Conservation (phyloP, 2,797 vertebrate genomes). For the Tarsius wallacei region DNA sequence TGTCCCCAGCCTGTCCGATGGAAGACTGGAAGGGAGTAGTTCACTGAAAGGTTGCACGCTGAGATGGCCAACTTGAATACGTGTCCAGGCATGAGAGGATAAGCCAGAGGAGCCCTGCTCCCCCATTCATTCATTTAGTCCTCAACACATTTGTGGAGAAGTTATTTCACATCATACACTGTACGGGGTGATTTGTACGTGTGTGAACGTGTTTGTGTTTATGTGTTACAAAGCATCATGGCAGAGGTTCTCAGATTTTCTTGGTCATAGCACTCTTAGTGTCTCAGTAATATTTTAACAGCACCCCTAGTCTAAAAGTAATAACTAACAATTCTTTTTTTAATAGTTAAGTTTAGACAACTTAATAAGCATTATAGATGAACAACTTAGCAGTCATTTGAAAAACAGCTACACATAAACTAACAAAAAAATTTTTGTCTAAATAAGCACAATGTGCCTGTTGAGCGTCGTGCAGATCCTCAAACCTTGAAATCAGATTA, state of each 20-base stretch:
- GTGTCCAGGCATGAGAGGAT: neutral
- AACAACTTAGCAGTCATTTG: neutral
- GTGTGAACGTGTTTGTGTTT: neutral
- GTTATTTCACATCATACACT: neutral
- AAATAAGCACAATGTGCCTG: neutral
- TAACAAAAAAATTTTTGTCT: neutral
- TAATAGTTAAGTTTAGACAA: neutral
- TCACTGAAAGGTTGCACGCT: neutral
- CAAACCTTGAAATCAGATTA: neutral
- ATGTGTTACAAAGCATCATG: neutral
- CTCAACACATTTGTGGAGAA: neutral
- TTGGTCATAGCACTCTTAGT: neutral
- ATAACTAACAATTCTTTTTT: conserved; percentile 10
- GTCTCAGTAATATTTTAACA: conserved; percentile 8
- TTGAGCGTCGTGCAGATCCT: neutral
- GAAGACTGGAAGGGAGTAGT: neutral
- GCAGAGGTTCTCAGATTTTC: neutral
- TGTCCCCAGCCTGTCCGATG: too few species aligned
- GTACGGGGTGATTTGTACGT: neutral
- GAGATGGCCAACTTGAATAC: neutral
- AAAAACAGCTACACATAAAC: neutral
- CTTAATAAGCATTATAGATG: neutral
- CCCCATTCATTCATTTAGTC: neutral
- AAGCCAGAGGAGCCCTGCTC: neutral
- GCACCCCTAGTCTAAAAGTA: neutral